Base-by-base conservation (phyloP, 2,113 vertebrate species). In the Phalacrocorax brasilianus region DNA sequence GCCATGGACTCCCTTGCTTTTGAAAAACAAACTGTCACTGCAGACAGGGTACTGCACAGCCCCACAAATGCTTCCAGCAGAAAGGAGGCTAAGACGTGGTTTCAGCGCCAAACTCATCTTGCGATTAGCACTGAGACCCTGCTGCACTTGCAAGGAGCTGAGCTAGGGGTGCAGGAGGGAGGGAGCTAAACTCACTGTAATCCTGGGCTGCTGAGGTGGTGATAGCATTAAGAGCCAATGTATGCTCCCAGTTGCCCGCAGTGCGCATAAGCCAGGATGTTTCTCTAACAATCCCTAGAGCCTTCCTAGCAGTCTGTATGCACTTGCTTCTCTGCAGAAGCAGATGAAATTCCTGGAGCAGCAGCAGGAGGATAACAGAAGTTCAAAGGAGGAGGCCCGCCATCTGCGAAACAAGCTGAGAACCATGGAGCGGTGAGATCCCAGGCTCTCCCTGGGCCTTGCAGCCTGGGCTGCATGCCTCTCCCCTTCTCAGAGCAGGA, bases 301-400 rank as follows among this genome's bases (percentile, higher is more conserved):
- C 85, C 66, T 81, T 91, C 19, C 90, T 94, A 27, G 77, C 8
- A 6, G 23, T 56, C 73, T 89, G 59, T 11, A 20, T 86, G 79
- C 4, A 4, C 86, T 95, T 95, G 62, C 79, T 73, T 85, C 94
- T 68, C 78, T 96, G 95, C 94, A 99, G 99, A 99, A 99, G 98
- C 99, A 99, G 98, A 99, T 99, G 99, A 98, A 97, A 62, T 99
- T 98, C 94, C 91, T 99, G 94, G 99, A 99, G 97, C 98, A 98
- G 61, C 99, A 99, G 86, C 98, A 99, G 76, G 98, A 98, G 58
- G 99, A 99, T 26, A 93, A 94, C 78, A 98, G 98, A 73, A 97
- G 98, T 62, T 99, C 98, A 11, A 99, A 98, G 89, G 99, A 99
- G 27, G 99, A 99, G 94, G 98, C 98, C 16, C 97, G 96, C 28